A percentile compares a stretch with the other conserved stretches of the same genome.
These are phyloP conservation scores for Pediacus dermestoides DNA, from an alignment of 2,888 invertebrate species.

Conservation along the genomic window DNA sequence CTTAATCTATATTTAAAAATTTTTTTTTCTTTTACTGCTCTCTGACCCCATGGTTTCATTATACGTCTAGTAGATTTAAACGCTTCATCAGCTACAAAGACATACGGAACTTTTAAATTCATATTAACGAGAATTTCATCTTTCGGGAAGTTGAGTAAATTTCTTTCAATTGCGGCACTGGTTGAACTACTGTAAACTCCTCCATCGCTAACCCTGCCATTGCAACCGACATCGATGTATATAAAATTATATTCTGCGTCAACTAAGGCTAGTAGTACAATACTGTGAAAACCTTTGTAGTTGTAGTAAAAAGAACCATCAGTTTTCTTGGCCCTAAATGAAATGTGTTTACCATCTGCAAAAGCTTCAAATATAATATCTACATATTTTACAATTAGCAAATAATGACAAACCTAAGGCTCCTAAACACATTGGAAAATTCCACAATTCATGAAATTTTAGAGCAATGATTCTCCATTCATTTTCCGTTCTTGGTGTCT, in stretches of 20 bases:
- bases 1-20: slow-evolving; percentile 11
- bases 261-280: slow-evolving; percentile 11
- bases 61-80: slow-evolving; percentile 7
- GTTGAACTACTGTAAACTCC: slow-evolving; percentile 9
- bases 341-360: slow-evolving; percentile 16
- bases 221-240: slow-evolving; percentile 14
- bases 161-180: slow-evolving; percentile 6
- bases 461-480: slow-evolving; percentile 10
- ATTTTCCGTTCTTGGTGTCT: slow-evolving; percentile 5
- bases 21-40: slow-evolving; percentile 7
- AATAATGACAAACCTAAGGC: slow-evolving; percentile 9
- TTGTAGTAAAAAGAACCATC: slow-evolving; percentile 14
- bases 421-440: slow-evolving; percentile 14
- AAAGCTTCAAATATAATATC: slow-evolving; percentile 6
- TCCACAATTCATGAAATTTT: slow-evolving; percentile 9
- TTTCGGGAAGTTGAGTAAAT: slow-evolving; percentile 11
- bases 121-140: slow-evolving; percentile 10
- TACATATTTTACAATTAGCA: background rate
- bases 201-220: slow-evolving; percentile 12
- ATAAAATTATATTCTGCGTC: slow-evolving; percentile 17
- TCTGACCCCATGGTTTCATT: slow-evolving; percentile 13
- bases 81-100: slow-evolving; percentile 13
- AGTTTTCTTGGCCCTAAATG: slow-evolving; percentile 11
- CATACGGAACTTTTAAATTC: slow-evolving; percentile 10
- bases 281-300: slow-evolving; percentile 15